Evolutionary conservation across 2,797 vertebrate species (phyloP), one percentile per base, ranked within the genome.

Genomic region (Anisognathus igniventris): DNA sequence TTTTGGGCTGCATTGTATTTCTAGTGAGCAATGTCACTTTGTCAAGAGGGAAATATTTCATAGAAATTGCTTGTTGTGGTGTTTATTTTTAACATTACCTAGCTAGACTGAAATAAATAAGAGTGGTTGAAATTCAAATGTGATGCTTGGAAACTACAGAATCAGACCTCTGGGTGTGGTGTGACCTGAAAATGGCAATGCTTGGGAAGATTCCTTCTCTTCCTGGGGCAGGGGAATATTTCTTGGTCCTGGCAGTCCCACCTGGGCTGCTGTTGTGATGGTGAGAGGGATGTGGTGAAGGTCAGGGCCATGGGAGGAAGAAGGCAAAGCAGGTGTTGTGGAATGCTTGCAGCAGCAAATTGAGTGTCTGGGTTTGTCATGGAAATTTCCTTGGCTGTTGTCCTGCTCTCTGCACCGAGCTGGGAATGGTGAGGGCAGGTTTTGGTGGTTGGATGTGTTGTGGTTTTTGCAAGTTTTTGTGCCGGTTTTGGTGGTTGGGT

Each of bases 11-110:
- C 19, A 10, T 78, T 72, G 1, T 86, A 11, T 84, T 95, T 74
- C 65, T 16, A 20, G 22, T 44, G 88, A 94, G 58, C 48, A 7
- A 22, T 4, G 61, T 67, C 61, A 53, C 37, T 45, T 85, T 93
- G 90, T 90, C 92, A 51, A 22, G 82, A 84, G 73, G 77, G 83
- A 65, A 51, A 68, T 81, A 62, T 84, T 96, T 92, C 58, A 84
- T 1, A 7, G 58, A 20, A 90, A 75, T 50, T n/a, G 54, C 70
- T 68, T 57, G 66, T 84, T 68, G 80, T 88, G 70, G 66, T 45
- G 64, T 76, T 70, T 67, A 56, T 74, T 77, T 51, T 50, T 42
- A 27, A 37, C 1, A 0, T 81, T 40, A 68, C 77, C 66, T 78
- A 13, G 37, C 60, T 24, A 42, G 56, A 22, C 64, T 8, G 2